phyloP scores from a whole-genome alignment of 2,797 vertebrate genomes.

The Notamacropus eugenii region DNA sequence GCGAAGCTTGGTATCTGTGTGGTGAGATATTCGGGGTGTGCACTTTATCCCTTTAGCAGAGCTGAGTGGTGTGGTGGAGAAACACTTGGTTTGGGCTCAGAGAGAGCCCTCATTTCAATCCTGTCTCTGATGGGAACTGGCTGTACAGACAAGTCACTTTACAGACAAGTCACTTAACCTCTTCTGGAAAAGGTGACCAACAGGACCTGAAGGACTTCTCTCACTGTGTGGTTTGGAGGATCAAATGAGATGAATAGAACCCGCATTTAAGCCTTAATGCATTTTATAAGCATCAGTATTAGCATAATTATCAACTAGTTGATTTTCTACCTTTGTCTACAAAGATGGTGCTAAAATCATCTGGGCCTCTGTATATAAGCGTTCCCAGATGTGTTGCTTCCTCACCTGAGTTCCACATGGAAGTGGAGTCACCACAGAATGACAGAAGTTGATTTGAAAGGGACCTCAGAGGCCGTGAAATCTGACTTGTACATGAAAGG shows the following conservation, averaged over 20 bases:
- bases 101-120: not conserved
- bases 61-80: not conserved
- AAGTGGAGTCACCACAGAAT: not conserved
- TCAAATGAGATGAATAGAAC: not conserved
- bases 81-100: not conserved
- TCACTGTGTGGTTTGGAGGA: not conserved
- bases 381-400: not conserved
- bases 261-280: not conserved
- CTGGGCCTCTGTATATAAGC: not conserved
- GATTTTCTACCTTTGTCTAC: not conserved
- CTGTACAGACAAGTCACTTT: not conserved
- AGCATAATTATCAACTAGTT: not conserved
- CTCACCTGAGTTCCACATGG: not conserved
- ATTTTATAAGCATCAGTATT: not conserved
- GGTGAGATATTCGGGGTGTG: not conserved
- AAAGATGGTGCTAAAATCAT: not conserved
- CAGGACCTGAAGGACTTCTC: not conserved
- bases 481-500: not conserved
- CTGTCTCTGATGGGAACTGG: not conserved
- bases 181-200: not conserved
- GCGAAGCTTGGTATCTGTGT: not conserved
- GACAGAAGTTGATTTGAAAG: not conserved
- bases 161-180: not conserved
- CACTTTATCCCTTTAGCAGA: not conserved
- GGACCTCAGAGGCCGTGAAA: not conserved